Conservation (phyloP, 2,797 vertebrate genomes). For the Myotis pilosus region DNA sequence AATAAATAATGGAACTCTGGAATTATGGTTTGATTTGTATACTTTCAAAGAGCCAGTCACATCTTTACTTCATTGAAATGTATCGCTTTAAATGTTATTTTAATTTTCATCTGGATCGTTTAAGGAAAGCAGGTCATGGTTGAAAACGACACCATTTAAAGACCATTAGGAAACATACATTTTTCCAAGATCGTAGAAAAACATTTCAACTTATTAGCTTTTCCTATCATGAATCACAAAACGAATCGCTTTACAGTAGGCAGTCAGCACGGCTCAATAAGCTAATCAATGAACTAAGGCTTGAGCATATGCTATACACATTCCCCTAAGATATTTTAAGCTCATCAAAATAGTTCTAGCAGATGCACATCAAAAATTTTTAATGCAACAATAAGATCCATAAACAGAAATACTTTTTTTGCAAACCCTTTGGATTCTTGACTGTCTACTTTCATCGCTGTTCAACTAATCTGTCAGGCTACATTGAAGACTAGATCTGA, state of each 20-base stretch:
- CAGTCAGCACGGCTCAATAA: slow-evolving; percentile 65
- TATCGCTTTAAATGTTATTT: slow-evolving; percentile 60
- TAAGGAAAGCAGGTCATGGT: slow-evolving; percentile 56
- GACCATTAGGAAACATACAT: slow-evolving; percentile 67
- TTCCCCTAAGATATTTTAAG: slow-evolving; percentile 60
- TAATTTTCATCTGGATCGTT: slow-evolving; percentile 59
- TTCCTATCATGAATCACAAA: slow-evolving; percentile 63
- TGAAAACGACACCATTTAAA: slow-evolving; percentile 69
- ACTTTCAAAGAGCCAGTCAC: not conserved
- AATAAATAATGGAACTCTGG: slow-evolving; percentile 35
- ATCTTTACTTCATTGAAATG: slow-evolving; percentile 40
- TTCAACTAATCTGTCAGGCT: not conserved
- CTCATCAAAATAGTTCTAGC: slow-evolving; percentile 46
- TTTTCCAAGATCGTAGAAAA: slow-evolving; percentile 52
- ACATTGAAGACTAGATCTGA: not conserved
- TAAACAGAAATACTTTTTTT: not conserved
- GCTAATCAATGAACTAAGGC: slow-evolving; percentile 69
- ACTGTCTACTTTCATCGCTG: not conserved
- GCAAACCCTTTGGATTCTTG: not conserved
- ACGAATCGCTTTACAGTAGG: slow-evolving; percentile 59
- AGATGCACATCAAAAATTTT: slow-evolving; percentile 37
- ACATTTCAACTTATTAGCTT: slow-evolving; percentile 57
- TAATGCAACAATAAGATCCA: not conserved
- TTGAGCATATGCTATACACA: slow-evolving; percentile 54
- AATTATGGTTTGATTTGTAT: not conserved